phyloP scores from a whole-genome alignment of 2,888 invertebrate species.

The Amorpha juglandis region DNA sequence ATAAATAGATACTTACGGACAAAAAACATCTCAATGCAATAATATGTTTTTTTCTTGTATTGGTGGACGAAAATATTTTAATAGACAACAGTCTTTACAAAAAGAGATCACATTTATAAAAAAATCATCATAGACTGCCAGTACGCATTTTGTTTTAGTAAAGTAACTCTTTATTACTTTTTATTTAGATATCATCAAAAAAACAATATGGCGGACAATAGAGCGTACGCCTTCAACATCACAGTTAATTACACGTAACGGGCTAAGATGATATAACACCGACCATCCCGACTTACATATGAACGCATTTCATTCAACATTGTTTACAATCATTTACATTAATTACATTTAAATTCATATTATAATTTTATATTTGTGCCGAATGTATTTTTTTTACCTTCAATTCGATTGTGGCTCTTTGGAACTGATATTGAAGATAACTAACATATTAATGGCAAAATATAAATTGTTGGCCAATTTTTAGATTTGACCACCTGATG shows the following conservation, averaged over 20 bases:
- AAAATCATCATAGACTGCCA: slow-evolving; percentile 36
- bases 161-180: background rate
- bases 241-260: slow-evolving; percentile 52
- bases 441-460: background rate
- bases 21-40: background rate
- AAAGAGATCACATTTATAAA: slow-evolving; percentile 26
- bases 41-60: background rate
- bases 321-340: slow-evolving; percentile 14
- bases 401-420: background rate
- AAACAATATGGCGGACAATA: slow-evolving; percentile 19
- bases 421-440: background rate
- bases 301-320: slow-evolving; percentile 32
- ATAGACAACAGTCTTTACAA: slow-evolving; percentile 2
- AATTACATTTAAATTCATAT: slow-evolving; percentile 21
- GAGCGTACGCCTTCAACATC: slow-evolving; percentile 44
- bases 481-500: background rate
- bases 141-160: background rate
- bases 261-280: slow-evolving; percentile 45
- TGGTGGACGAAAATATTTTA: background rate
- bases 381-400: background rate
- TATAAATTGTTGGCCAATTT: background rate
- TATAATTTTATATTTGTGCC: slow-evolving; percentile 21
- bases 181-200: background rate
- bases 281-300: slow-evolving; percentile 40
- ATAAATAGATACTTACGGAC: background rate